Evolutionary conservation across 1,140 invertebrate species (phyloP).

Genomic region (Centruroides sculpturatus): DNA sequence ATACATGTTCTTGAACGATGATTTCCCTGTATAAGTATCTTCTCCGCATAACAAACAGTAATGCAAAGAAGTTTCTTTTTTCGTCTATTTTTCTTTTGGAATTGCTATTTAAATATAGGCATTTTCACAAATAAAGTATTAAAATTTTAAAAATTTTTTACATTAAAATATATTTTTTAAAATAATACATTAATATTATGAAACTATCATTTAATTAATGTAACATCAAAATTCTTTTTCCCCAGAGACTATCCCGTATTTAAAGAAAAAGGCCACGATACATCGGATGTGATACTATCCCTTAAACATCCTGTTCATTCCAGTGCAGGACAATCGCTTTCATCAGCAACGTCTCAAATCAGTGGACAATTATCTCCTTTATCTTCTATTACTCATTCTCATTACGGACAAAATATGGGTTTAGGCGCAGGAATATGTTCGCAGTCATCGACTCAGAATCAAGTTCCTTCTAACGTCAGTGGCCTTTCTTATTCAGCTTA

Average conservation of each 20-base stretch:
- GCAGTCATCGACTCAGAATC: not conserved
- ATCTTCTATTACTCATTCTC: constrained; percentile 1
- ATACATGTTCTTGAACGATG: too few relatives aligned
- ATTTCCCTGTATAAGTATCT: too few relatives aligned
- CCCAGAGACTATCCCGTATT: constrained; percentile 26
- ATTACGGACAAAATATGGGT: constrained; percentile 2
- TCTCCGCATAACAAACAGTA: too few relatives aligned
- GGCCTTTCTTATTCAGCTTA: not conserved
- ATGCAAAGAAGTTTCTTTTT: too few relatives aligned
- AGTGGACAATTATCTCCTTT: constrained; percentile 2
- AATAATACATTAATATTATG: too few relatives aligned
- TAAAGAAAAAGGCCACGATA: constrained; percentile 39
- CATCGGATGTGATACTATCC: constrained; percentile 68
- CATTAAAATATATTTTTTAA: too few relatives aligned
- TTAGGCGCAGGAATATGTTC: not conserved
- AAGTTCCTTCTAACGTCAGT: not conserved
- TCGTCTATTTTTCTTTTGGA: not conserved
- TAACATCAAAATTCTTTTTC: too few relatives aligned
- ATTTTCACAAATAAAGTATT: too few relatives aligned
- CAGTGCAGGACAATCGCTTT: constrained; percentile 35
- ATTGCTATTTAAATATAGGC: too few relatives aligned
- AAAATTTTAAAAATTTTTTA: too few relatives aligned
- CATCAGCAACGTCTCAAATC: constrained; percentile 16
- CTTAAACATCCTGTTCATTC: constrained; percentile 74
- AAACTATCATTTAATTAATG: too few relatives aligned